Evolutionary conservation across 2,888 invertebrate genomes (phyloP), one percentile per base, ranked within the genome.

Genomic region (Athetis lepigone): DNA sequence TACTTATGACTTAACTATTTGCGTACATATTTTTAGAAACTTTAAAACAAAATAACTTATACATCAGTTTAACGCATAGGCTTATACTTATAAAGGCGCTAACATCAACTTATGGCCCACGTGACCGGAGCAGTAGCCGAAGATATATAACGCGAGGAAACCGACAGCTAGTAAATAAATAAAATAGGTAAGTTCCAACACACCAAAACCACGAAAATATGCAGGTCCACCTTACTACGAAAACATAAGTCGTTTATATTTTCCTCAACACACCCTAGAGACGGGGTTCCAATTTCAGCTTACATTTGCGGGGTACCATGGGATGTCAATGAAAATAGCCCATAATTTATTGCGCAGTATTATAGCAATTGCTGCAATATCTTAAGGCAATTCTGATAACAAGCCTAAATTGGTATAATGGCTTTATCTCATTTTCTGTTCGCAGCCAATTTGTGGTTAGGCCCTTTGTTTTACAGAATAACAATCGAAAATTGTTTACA

Each of bases 391-490:
- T 75, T 76, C 58, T 43, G 27, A 66, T 71, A 76, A 76, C 67
- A 58, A 75, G 75, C 8, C 37, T 47, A 62, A 76, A 76, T 76
- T 76, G 77, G 29, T 52, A 52, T 79, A 75, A 76, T 75, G 51
- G 67, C 27, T 58, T 71, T 71, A 79, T 75, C 62, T 75, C 51
- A 79, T 71, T 64, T 77, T 49, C 47, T 43, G 60, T 52, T 51
- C 18, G 75, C 54, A 42, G 55, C 45, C 60, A 67, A 67, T 76
- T 76, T 64, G 72, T 39, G 72, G 72, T 40, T 33, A 37, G 54
- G 16, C 65, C 66, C 71, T 72, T 43, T 55, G 23, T 49, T 75
- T 63, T 42, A 19, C 7, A 5, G 54, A 71, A 63, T 64, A 57
- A 42, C 57, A 39, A 56, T 72, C 36, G 54, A 42, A 52, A 39